phyloP scores from a whole-genome alignment of 2,113 vertebrate genomes.

The Cyanoramphus novaezelandiae region DNA sequence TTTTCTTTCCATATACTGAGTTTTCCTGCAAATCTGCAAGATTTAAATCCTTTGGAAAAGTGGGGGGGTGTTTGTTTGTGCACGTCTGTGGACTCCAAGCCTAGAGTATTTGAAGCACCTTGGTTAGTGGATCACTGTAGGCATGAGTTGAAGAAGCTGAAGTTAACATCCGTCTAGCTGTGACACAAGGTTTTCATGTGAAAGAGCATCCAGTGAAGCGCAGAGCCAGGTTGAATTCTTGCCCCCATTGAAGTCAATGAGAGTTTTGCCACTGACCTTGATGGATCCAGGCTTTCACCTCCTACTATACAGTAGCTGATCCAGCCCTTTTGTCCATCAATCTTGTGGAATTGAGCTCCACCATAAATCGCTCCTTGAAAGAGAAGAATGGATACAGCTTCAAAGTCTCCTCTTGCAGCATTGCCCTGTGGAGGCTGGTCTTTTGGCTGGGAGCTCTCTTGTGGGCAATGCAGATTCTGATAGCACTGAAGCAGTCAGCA shows the following conservation, averaged over 20 bases:
- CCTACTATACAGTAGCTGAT: background rate
- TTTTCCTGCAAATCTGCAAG: background rate
- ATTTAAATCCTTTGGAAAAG: background rate
- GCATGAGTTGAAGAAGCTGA: background rate
- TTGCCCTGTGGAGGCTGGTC: background rate
- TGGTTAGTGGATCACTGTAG: background rate
- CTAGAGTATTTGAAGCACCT: background rate
- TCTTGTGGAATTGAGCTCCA: background rate
- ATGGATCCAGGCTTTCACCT: background rate
- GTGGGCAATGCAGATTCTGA: fast-evolving
- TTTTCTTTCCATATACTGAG: background rate
- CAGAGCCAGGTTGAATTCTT: background rate
- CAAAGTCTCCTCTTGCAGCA: background rate
- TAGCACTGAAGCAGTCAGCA: fast-evolving
- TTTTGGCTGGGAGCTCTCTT: background rate
- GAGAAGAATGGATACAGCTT: background rate
- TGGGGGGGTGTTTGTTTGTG: fast-evolving
- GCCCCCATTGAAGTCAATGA: background rate
- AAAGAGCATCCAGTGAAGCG: background rate
- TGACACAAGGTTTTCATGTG: background rate
- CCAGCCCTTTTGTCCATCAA: conserved; percentile 16
- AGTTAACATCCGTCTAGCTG: background rate
- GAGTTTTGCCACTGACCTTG: conserved; percentile 35
- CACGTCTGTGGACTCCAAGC: background rate
- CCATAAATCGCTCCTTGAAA: conserved; percentile 18